Evolutionary conservation across 2,797 vertebrate genomes (phyloP).

Genomic region (Sebastes iracundus): DNA sequence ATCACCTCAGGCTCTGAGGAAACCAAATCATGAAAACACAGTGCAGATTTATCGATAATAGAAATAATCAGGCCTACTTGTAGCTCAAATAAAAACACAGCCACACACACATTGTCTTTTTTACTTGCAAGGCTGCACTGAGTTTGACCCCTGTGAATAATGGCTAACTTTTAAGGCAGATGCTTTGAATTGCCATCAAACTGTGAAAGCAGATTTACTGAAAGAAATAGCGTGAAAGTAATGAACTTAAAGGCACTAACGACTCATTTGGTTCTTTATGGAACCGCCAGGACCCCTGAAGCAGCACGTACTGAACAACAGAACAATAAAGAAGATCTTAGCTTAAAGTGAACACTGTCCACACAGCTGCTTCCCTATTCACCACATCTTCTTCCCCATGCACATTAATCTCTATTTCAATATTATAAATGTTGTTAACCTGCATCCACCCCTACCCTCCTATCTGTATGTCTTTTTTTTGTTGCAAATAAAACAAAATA

Average conservation of each 20-base stretch:
- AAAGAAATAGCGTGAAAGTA: constrained; percentile 47
- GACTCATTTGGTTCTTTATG: constrained; percentile 69
- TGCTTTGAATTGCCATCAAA: constrained; percentile 60
- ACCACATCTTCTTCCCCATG: not conserved
- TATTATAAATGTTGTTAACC: not conserved
- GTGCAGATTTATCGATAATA: constrained; percentile 36
- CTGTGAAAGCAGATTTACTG: constrained; percentile 61
- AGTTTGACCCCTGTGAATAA: constrained; percentile 62
- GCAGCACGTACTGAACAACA: constrained; percentile 46
- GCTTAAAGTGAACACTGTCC: constrained; percentile 4
- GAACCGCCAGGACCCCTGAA: constrained; percentile 55
- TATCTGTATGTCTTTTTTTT: not conserved
- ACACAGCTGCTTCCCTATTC: not conserved
- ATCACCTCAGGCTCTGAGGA: constrained; percentile 16
- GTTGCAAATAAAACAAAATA: not conserved
- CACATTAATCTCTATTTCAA: not conserved
- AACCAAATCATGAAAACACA: constrained; percentile 36
- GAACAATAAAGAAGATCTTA: constrained; percentile 43
- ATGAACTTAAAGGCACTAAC: constrained; percentile 64
- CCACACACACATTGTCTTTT: not conserved
- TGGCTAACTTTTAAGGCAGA: constrained; percentile 46
- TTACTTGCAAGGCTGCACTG: constrained; percentile 26
- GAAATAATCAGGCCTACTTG: constrained; percentile 17
- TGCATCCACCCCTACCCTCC: not conserved
- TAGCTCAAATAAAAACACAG: constrained; percentile 18